These are phyloP conservation scores for Aptenodytes forsteri DNA, from an alignment of 2,113 vertebrate genomes.

Conservation along the genomic window DNA sequence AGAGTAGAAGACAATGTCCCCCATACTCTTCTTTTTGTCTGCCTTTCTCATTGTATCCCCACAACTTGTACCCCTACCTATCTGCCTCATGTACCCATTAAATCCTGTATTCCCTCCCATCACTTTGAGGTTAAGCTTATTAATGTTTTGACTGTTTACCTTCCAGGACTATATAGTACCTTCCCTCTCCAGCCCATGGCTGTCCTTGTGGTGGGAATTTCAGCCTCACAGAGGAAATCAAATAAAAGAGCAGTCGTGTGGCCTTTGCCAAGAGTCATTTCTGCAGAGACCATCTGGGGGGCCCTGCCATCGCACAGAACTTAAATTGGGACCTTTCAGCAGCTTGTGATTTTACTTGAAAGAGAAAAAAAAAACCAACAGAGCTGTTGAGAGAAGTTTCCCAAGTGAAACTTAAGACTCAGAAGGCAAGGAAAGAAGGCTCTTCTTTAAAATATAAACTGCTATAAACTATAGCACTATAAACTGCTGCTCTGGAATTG, in stretches of 20 bases:
- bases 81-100: background rate
- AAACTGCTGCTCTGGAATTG: background rate
- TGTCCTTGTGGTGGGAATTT: background rate
- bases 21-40: background rate
- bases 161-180: background rate
- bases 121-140: background rate
- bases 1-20: background rate
- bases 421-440: background rate
- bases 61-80: background rate
- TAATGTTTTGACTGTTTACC: background rate
- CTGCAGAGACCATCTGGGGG: background rate
- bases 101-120: background rate
- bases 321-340: constrained; percentile 47
- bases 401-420: constrained; percentile 40
- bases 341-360: constrained; percentile 19
- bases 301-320: background rate
- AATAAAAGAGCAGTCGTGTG: background rate
- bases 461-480: background rate
- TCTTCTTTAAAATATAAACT: constrained; percentile 9
- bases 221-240: background rate
- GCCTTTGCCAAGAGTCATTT: background rate
- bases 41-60: background rate
- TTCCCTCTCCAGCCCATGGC: background rate
- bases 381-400: constrained; percentile 31
- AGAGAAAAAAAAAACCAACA: background rate